Base-by-base conservation (phyloP, 2,797 vertebrate species). In the Pelochelys cantorii region DNA sequence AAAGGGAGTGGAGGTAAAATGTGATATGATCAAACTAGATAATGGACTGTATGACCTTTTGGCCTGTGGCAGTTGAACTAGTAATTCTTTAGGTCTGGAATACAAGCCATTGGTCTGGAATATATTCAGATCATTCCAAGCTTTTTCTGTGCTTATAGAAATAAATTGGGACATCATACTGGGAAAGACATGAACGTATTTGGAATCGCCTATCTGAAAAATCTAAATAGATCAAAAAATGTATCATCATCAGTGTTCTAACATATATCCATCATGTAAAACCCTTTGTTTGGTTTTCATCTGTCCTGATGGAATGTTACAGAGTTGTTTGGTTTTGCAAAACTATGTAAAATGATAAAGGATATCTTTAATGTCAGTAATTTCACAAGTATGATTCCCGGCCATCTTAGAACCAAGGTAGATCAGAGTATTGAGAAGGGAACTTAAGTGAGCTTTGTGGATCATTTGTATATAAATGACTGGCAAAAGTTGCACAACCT, bases 131-230 rank as follows among this genome's bases (percentile, higher is more conserved):
- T 84, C 94, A n/a, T 31, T 84, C 31, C 82, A 29, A 77, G 12
- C 85, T 80, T 48, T 89, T 87, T 83, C 79, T 88, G 84, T 85
- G 83, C 20, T 54, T 53, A n/a, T 1, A 42, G 81, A 92, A 90
- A 68, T 85, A 78, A 84, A 80, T 78, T 84, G 62, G 74, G 23
- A 90, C 13, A 42, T 1, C 57, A 0, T 60, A 3, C 31, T 83
- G 78, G 84, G 11, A 53, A n/a, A 91, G 57, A 74, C 9, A 3
- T 81, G 20, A 78, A 53, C 11, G 31, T 56, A 2, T 81, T 48
- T 48, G 42, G 42, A 48, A 48, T 48, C 42, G n/a, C 56, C 81
- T 92, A 31, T 83, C 62, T 9, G 83, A 87, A 60, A 81, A 14
- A 22, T 60, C 5, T 34, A 10, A 55, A 22, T 2, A 78, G 56